Evolutionary conservation across 2,113 vertebrate genomes (phyloP), one percentile per base, ranked within the genome.

Genomic region (Upupa epops): DNA sequence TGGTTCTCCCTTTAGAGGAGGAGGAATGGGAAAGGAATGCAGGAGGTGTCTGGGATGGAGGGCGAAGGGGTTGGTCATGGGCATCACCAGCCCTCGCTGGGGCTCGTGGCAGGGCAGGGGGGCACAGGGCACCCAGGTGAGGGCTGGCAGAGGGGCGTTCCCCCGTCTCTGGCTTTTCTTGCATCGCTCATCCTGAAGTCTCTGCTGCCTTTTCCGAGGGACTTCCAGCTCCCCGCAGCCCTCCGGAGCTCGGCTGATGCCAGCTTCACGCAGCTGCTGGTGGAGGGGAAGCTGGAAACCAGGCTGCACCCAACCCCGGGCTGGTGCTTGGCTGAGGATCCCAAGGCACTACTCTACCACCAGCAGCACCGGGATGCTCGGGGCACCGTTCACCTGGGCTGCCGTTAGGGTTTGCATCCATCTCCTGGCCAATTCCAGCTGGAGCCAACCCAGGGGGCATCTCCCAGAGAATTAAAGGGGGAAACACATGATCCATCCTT

Each of bases 281-380:
- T 42, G 26, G 0, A 1, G 3, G 64, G 58, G 64, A 16, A 48
- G 52, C 25, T 9, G 70, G 64, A 49, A 8, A 25, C 3, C 7
- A 1, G 34, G 40, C 31, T 31, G 60, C 29, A 2, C 9, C 45
- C 4, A 1, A n/a, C n/a, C n/a, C n/a, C n/a, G n/a, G n/a, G n/a
- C n/a, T n/a, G n/a, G n/a, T n/a, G n/a, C 29, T n/a, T 0, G 0
- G 2, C 0, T 9, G n/a, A 40, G 24, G 14, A 4, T 36, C 31
- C 20, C 3, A 1, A 29, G 26, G 26, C n/a, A 14, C 24, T 0
- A 0, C 24, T 17, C 24, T 8, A 20, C 26, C 16, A 0, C 20
- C 51, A 46, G 32, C n/a, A 54, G 54, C 1, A 1, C 45, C 1
- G 9, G 58, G 59, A 9, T 24, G 60, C 51, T 69, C 4, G 0